phyloP scores from a whole-genome alignment of 2,888 invertebrate genomes.

The Nasonia oneida region DNA sequence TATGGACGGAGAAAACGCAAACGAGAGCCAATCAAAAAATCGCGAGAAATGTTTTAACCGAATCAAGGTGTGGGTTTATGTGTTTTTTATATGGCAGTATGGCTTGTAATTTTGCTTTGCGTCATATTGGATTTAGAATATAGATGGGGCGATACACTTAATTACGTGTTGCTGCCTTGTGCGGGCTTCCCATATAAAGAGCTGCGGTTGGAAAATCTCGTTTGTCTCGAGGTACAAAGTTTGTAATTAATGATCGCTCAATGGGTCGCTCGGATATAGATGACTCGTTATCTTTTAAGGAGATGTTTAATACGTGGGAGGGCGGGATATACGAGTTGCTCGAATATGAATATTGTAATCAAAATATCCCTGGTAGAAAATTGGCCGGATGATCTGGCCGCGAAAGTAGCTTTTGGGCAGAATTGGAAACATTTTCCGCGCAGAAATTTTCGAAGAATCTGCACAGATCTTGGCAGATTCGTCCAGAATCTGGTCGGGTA shows the following conservation, averaged over 20 bases:
- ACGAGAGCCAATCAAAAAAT: background rate
- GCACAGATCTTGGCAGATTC: no score
- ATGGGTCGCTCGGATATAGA: background rate
- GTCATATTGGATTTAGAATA: background rate
- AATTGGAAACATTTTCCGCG: no score
- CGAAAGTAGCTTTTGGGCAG: no score
- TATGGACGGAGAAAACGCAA: background rate
- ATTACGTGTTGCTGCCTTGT: background rate
- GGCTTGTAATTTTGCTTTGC: conserved; percentile 38
- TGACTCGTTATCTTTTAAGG: background rate
- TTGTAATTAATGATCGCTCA: conserved; percentile 32
- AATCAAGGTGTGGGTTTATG: background rate
- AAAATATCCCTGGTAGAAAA: no score
- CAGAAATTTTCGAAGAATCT: no score
- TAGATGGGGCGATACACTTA: background rate
- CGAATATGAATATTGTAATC: no score
- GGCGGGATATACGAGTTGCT: no score
- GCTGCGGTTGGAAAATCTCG: conserved; percentile 9
- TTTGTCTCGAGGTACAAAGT: conserved; percentile 7
- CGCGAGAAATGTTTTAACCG: background rate
- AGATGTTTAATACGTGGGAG: conserved; percentile 5
- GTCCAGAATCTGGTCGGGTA: no score
- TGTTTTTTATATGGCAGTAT: conserved; percentile 14
- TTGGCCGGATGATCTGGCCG: no score
- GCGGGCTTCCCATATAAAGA: conserved; percentile 2